Evolutionary conservation across 2,797 vertebrate species (phyloP).

Genomic region (Acanthornis magna): DNA sequence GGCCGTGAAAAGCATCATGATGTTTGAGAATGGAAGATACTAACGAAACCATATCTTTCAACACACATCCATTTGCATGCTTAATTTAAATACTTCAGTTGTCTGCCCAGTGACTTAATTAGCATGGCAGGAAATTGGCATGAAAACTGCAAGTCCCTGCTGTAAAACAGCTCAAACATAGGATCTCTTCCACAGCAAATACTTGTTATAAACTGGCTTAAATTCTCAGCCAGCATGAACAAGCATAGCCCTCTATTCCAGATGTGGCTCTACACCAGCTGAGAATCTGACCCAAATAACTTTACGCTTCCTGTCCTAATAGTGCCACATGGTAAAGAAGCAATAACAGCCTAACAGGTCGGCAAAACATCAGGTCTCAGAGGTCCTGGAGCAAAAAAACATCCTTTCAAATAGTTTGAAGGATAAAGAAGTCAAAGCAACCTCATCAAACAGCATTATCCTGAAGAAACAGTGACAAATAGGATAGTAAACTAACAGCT

Average conservation of each 20-base stretch:
- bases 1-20: not conserved
- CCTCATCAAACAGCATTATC: not conserved
- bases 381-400: not conserved
- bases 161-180: conserved; percentile 24
- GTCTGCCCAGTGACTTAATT: conserved; percentile 49
- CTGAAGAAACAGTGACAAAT: not conserved
- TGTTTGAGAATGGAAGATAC: conserved; percentile 39
- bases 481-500: not conserved
- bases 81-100: conserved; percentile 62
- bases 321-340: not conserved
- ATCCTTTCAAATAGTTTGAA: not conserved
- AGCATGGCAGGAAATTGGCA: conserved; percentile 26
- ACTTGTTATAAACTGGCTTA: not conserved
- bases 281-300: not conserved
- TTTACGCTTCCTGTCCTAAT: not conserved
- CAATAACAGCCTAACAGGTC: not conserved
- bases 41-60: conserved; percentile 56
- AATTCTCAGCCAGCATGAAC: not conserved
- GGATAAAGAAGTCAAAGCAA: not conserved
- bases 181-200: not conserved
- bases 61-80: conserved; percentile 42
- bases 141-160: conserved; percentile 53
- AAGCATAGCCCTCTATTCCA: not conserved
- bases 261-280: not conserved
- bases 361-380: not conserved